Conservation (phyloP, 2,113 vertebrate genomes). For the Erpornis zantholeuca region DNA sequence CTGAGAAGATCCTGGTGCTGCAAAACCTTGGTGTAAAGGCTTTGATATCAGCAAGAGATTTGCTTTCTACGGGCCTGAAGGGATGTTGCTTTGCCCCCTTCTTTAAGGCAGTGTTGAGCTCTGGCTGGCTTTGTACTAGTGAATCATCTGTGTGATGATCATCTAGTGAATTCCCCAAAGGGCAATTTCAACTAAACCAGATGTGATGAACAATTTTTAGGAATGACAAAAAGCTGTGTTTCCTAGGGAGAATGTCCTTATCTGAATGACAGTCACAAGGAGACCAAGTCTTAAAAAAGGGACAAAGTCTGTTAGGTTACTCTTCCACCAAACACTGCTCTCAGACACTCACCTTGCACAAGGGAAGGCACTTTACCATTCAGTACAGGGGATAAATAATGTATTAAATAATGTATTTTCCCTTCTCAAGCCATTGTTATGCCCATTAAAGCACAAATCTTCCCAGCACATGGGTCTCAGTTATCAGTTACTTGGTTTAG, state of each 20-base stretch:
- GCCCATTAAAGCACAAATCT: background rate
- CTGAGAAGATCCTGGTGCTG: background rate
- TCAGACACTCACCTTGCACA: background rate
- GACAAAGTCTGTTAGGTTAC: background rate
- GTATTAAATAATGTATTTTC: background rate
- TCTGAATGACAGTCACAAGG: background rate
- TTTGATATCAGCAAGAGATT: background rate
- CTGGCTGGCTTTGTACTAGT: background rate
- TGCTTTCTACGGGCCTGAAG: background rate
- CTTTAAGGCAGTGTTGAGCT: background rate
- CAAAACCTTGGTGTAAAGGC: background rate
- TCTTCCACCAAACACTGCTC: background rate
- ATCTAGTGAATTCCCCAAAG: too few species aligned
- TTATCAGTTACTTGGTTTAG: background rate
- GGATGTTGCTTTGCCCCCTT: background rate
- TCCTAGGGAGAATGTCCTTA: background rate
- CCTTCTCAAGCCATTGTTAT: background rate
- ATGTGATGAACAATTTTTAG: slow-evolving; percentile 12
- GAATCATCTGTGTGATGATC: slow-evolving; percentile 14
- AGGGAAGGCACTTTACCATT: background rate
- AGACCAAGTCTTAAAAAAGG: background rate
- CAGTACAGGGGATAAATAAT: background rate
- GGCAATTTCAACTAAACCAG: background rate
- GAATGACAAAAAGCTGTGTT: background rate
- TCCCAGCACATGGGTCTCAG: background rate